Percentiles rank a stretch among this genome's conserved stretches.
Evolutionary conservation across 2,113 vertebrate species (phyloP).

Genomic region (Morone saxatilis): DNA sequence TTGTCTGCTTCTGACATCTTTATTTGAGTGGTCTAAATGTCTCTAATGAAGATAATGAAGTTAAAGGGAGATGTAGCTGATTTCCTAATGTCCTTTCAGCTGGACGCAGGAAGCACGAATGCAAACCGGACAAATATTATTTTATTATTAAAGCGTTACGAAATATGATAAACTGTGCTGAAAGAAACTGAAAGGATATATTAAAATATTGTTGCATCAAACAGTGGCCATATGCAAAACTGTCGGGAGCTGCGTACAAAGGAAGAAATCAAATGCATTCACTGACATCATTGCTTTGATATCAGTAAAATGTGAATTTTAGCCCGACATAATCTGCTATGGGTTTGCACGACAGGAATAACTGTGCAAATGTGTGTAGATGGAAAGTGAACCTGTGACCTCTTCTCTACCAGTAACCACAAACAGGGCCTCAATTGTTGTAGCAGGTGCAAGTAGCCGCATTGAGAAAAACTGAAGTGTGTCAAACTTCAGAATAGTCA

Average conservation of each 20-base stretch:
- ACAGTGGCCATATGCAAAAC: background rate
- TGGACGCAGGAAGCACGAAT: constrained; percentile 13
- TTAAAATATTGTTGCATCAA: background rate
- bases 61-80: constrained; percentile 31
- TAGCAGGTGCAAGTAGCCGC: constrained; percentile 63
- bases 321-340: background rate
- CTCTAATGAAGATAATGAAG: constrained; percentile 19
- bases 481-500: constrained; percentile 46
- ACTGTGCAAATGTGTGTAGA: constrained; percentile 49
- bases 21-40: constrained; percentile 31
- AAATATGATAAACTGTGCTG: background rate
- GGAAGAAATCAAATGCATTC: background rate
- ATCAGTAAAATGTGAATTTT: background rate
- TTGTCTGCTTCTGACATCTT: background rate
- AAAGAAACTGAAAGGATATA: background rate
- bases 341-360: constrained; percentile 40
- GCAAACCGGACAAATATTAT: constrained; percentile 18
- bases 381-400: constrained; percentile 66
- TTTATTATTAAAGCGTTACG: background rate
- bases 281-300: background rate
- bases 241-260: background rate
- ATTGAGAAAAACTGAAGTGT: constrained; percentile 31
- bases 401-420: constrained; percentile 32
- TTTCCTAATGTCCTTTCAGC: background rate
- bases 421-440: constrained; percentile 58